Conservation (phyloP, 2,113 vertebrate species). For the Manacus vitellinus region DNA sequence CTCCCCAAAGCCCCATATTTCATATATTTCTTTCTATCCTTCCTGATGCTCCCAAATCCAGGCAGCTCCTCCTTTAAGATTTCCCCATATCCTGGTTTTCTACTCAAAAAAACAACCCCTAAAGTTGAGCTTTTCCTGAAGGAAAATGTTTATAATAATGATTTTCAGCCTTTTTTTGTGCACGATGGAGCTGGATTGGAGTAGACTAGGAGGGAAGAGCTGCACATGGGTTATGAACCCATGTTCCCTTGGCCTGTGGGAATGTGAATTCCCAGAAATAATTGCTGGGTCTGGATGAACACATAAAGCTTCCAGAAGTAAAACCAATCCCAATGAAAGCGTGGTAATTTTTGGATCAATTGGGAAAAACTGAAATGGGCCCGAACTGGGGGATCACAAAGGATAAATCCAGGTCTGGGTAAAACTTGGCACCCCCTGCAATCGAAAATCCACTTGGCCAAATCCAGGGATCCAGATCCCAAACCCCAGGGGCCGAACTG, state of each 20-base stretch:
- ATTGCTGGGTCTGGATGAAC: neutral
- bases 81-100: fast-evolving
- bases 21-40: neutral
- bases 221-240: fast-evolving
- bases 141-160: fast-evolving
- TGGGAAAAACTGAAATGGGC: neutral
- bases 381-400: fast-evolving
- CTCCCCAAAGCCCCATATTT: neutral
- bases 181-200: fast-evolving
- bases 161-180: neutral
- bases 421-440: fast-evolving
- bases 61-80: neutral
- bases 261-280: neutral
- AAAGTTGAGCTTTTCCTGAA: fast-evolving
- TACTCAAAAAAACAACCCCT: fast-evolving
- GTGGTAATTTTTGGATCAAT: neutral
- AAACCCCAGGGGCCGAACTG: neutral
- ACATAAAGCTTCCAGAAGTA: neutral
- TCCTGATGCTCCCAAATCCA: neutral
- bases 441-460: fast-evolving
- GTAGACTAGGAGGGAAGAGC: too few relatives aligned
- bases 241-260: fast-evolving
- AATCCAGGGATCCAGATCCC: neutral
- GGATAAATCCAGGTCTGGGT: fast-evolving
- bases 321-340: fast-evolving